Conservation (phyloP, 2,888 invertebrate species). For the Epirrhoe alternata region DNA sequence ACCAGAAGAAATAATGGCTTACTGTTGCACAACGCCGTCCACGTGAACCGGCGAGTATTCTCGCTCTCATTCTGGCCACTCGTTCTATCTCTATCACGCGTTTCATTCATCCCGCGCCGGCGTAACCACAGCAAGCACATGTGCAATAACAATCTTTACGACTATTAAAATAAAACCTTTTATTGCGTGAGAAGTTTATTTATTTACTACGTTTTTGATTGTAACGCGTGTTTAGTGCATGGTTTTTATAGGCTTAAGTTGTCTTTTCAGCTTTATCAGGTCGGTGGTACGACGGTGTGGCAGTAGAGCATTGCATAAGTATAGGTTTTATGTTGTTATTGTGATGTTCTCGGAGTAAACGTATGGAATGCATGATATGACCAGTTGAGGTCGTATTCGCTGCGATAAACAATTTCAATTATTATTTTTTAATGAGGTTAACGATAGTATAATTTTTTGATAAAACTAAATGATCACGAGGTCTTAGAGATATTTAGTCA, state of each 20-base stretch:
- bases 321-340: constrained; percentile 84
- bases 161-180: constrained; percentile 78
- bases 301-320: constrained; percentile 84
- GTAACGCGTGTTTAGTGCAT: constrained; percentile 82
- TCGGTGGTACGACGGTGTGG: constrained; percentile 82
- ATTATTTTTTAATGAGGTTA: constrained; percentile 67
- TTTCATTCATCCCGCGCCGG: constrained; percentile 77
- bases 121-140: constrained; percentile 76
- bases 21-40: constrained; percentile 71
- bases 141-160: constrained; percentile 82
- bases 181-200: constrained; percentile 80
- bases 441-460: constrained; percentile 43
- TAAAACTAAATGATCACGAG: constrained; percentile 27
- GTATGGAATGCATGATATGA: constrained; percentile 80
- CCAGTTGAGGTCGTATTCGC: constrained; percentile 73
- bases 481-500: constrained; percentile 29
- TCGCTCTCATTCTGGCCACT: constrained; percentile 62
- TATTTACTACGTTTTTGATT: constrained; percentile 80
- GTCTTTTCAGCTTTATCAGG: constrained; percentile 86
- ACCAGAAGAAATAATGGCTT: constrained; percentile 65
- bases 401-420: constrained; percentile 69
- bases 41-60: constrained; percentile 77
- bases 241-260: constrained; percentile 85
- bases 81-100: constrained; percentile 64
- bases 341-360: constrained; percentile 82